Evolutionary conservation across 2,113 vertebrate species (phyloP).

Genomic region (Lontra canadensis): DNA sequence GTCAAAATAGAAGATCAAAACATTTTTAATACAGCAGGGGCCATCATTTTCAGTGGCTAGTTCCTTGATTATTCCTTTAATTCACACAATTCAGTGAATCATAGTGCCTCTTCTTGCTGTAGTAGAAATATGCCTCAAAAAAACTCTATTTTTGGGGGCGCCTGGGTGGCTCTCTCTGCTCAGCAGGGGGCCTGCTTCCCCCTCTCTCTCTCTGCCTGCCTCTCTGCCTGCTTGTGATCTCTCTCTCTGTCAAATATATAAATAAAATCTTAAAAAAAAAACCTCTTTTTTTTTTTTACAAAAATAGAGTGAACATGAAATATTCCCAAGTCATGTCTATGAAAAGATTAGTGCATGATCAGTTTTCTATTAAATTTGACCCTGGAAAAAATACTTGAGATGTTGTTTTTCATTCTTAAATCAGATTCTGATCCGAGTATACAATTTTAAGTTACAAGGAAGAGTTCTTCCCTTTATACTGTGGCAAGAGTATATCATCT

Average conservation of each 20-base stretch:
- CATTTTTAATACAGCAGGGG: constrained; percentile 3
- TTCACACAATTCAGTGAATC: constrained; percentile 62
- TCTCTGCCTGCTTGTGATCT: too few species aligned
- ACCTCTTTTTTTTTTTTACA: background rate
- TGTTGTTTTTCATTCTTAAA: constrained; percentile 55
- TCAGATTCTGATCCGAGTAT: constrained; percentile 51
- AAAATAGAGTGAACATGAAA: constrained; percentile 51
- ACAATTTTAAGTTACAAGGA: constrained; percentile 46
- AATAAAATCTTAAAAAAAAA: background rate
- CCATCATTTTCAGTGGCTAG: constrained; percentile 60
- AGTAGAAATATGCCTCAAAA: constrained; percentile 42
- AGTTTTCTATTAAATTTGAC: constrained; percentile 57
- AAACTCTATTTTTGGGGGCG: background rate
- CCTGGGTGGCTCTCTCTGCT: too few species aligned
- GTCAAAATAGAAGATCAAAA: constrained; percentile 78
- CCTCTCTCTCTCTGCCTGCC: too few species aligned
- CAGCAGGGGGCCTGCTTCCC: too few species aligned
- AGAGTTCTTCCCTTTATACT: constrained; percentile 25
- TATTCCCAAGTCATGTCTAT: constrained; percentile 26
- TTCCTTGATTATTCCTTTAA: constrained; percentile 68
- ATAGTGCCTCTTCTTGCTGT: constrained; percentile 10
- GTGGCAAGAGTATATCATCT: background rate
- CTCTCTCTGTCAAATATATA: too few species aligned
- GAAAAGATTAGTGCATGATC: constrained; percentile 18
- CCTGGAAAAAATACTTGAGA: constrained; percentile 33